These are phyloP conservation scores for Cephalotes varians DNA, from an alignment of 2,888 invertebrate genomes.

Conservation along the genomic window DNA sequence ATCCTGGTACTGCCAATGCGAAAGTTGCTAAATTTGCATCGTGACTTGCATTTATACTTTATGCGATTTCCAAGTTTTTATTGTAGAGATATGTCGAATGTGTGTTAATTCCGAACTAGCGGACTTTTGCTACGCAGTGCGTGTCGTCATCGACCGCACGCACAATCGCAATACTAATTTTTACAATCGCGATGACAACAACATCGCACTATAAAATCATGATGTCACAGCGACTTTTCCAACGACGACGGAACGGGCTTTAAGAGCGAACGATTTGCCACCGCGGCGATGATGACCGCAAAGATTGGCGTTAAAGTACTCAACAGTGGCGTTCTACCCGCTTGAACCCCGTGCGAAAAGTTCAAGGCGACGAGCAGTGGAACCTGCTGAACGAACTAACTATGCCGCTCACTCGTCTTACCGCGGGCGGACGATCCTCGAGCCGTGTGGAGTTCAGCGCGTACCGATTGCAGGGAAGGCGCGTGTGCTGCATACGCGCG, in stretches of 20 bases:
- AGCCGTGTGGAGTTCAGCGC: conserved; percentile 54
- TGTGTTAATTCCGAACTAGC: not conserved
- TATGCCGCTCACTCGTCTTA: conserved; percentile 45
- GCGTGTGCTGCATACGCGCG: conserved; percentile 65
- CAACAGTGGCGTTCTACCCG: conserved; percentile 46
- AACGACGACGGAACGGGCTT: conserved; percentile 23
- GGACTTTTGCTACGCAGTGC: not conserved
- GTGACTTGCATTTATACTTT: not conserved
- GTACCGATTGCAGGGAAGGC: conserved; percentile 62
- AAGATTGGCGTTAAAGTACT: conserved; percentile 51
- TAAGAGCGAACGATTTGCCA: conserved; percentile 49
- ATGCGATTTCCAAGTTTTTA: conserved; percentile 20
- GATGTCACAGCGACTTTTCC: conserved; percentile 32
- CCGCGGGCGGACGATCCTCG: conserved; percentile 47
- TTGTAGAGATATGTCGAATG: not conserved
- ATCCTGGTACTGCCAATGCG: not conserved
- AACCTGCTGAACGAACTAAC: conserved; percentile 56
- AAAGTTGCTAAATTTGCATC: conserved; percentile 2
- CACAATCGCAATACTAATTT: not conserved
- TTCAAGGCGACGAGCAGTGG: conserved; percentile 66
- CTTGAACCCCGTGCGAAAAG: conserved; percentile 58
- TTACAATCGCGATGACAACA: conserved; percentile 2
- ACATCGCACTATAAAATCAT: conserved; percentile 18
- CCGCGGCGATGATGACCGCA: conserved; percentile 60
- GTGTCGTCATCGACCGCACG: not conserved